Evolutionary conservation across 2,888 invertebrate genomes (phyloP), one percentile per base, ranked within the genome.

Genomic region (Odontocolon sp.): DNA sequence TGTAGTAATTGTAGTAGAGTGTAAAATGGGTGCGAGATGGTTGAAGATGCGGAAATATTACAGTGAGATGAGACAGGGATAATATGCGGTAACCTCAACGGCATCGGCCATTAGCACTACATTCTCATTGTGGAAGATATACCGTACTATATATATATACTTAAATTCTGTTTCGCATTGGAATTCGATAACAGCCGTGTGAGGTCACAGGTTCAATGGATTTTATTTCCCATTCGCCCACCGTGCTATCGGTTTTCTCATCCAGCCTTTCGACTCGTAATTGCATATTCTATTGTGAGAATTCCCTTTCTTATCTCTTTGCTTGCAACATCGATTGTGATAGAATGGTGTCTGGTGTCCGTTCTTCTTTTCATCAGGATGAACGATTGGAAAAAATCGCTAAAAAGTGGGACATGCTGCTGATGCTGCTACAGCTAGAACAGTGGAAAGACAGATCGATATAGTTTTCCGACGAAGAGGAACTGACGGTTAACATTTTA

Each of bases 201-300:
- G 57, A 31, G 45, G 63, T 72, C 72, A 59, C n/a, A 16, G 52
- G 73, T 72, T 77, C 77, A 69, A 73, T 40, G 68, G 66, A 69
- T 77, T 76, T 3, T 42, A 5, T 18, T 38, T 40, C 40, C 26
- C 26, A 26, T 63, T 47, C 67, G 36, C 40, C 56, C 31, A 40
- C 50, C 33, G 40, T 47, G 47, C 64, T 2, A 16, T 50, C 52
- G 21, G 11, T 36, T 50, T 14, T 50, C 2, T 26, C 50, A 6
- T 23, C 21, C 9, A 33, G 28, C 40, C 14, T 14, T n/a, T 42
- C 31, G 3, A 4, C 6, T 23, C 18, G 23, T 36, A 4, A 57
- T 56, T 36, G 33, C 36, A 56, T 56, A 18, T 56, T 56, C 18
- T 31, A 33, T 16, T n/a, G 61, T 61, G 61, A 21, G 5, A 45